These are phyloP conservation scores for Malurus alboscapulatus DNA, from an alignment of 2,113 vertebrate species.

Conservation along the genomic window DNA sequence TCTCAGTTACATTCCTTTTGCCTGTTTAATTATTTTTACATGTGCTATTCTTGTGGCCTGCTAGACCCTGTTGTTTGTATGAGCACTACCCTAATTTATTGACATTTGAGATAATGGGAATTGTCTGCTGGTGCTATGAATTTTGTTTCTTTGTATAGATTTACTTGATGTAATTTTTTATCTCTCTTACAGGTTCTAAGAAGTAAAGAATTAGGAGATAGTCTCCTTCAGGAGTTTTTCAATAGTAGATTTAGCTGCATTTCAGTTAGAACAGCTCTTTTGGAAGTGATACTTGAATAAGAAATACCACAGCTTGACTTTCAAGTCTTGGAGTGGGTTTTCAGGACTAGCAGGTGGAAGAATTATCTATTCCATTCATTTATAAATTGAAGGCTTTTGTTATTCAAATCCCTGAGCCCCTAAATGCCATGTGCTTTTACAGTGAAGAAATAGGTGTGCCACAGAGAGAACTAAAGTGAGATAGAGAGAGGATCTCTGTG, in stretches of 20 bases:
- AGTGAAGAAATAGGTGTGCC: not conserved
- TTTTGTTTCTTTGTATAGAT: not conserved
- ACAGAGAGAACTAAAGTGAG: not conserved
- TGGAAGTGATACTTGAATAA: not conserved
- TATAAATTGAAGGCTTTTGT: not conserved
- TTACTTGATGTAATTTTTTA: not conserved
- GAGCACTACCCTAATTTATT: not conserved
- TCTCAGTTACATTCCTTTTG: not conserved
- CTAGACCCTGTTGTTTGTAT: not conserved
- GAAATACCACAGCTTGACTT: not conserved
- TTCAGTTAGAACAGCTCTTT: not conserved
- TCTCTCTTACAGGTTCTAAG: not conserved
- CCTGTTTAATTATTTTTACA: not conserved
- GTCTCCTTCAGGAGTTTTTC: not conserved
- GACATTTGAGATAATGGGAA: not conserved
- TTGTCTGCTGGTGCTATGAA: not conserved
- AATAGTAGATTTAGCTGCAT: not conserved
- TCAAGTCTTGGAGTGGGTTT: not conserved
- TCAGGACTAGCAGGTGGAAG: not conserved
- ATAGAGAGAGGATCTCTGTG: rapidly evolving
- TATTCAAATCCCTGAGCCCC: not conserved
- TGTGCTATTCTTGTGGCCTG: not conserved
- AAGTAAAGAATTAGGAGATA: not conserved
- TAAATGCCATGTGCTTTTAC: not conserved
- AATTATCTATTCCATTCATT: not conserved